phyloP scores from a whole-genome alignment of 2,797 vertebrate genomes.

The Betta splendens region DNA sequence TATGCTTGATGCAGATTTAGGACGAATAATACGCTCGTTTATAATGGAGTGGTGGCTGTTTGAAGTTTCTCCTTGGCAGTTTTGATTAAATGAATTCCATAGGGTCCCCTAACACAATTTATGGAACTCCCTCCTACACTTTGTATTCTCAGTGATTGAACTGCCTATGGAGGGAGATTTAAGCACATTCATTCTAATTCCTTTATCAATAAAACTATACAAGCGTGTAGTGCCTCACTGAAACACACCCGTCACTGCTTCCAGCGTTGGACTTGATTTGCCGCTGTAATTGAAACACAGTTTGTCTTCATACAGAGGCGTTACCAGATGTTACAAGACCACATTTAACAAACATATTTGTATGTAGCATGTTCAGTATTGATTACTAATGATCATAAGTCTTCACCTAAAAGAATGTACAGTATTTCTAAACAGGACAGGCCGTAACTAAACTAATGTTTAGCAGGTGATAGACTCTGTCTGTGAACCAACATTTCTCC shows the following conservation, averaged over 20 bases:
- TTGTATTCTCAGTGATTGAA: constrained; percentile 58
- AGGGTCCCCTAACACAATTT: constrained; percentile 51
- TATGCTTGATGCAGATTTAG: constrained; percentile 59
- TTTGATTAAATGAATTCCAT: constrained; percentile 63
- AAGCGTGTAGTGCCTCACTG: constrained; percentile 23
- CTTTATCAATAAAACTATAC: constrained; percentile 45
- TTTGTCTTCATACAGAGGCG: constrained; percentile 6
- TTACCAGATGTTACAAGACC: neutral
- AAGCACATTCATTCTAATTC: constrained; percentile 36
- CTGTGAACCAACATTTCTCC: constrained; percentile 9
- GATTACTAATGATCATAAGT: neutral
- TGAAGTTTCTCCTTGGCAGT: constrained; percentile 68
- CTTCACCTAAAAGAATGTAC: neutral
- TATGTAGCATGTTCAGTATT: neutral
- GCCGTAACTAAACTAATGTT: neutral
- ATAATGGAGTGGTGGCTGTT: constrained; percentile 69
- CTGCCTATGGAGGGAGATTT: constrained; percentile 39
- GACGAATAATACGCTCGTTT: constrained; percentile 52
- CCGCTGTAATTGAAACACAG: constrained; percentile 20
- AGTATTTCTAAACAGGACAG: constrained; percentile 4
- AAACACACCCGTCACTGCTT: constrained; percentile 17
- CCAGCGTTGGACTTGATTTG: constrained; percentile 5
- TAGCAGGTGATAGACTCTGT: constrained; percentile 23
- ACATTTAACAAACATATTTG: constrained; percentile 5
- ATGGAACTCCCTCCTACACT: constrained; percentile 35